A percentile compares a stretch with the other conserved stretches of the same genome.
These are phyloP conservation scores for Labeo catla DNA, from an alignment of 2,113 vertebrate species.

Conservation along the genomic window DNA sequence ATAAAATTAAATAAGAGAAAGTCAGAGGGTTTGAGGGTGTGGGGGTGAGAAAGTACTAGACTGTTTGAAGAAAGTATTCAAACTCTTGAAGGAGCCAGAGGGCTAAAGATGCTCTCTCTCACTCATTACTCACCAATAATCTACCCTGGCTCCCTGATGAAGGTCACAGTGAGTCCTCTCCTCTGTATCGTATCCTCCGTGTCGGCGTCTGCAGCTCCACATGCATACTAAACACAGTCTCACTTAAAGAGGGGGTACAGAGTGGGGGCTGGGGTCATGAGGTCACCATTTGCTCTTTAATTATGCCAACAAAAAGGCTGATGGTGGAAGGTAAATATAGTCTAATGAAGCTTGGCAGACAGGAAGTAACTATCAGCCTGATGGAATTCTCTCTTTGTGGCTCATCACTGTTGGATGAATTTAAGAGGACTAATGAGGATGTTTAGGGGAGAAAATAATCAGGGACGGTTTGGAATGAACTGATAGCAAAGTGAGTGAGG, in stretches of 20 bases:
- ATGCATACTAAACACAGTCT: conserved; percentile 54
- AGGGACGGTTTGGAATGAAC: background rate
- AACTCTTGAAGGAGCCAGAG: conserved; percentile 9
- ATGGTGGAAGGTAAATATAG: conserved; percentile 50
- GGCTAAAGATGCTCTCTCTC: conserved; percentile 39
- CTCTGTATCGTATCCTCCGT: conserved; percentile 45
- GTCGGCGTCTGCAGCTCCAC: background rate
- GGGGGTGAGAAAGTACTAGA: background rate
- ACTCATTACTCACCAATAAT: conserved; percentile 58
- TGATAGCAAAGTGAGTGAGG: background rate
- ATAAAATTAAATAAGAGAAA: background rate
- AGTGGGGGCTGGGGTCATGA: conserved; percentile 16
- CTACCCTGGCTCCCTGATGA: conserved; percentile 51
- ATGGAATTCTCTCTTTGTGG: conserved; percentile 21
- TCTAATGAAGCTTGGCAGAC: conserved; percentile 49
- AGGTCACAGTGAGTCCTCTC: conserved; percentile 54
- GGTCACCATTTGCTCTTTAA: conserved; percentile 54
- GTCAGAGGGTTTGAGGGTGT: background rate
- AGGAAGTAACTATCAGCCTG: conserved; percentile 14
- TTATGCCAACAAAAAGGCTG: conserved; percentile 46
- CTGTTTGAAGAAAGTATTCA: background rate
- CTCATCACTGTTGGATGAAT: conserved; percentile 20
- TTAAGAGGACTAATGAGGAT: conserved; percentile 26
- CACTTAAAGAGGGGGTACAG: conserved; percentile 14
- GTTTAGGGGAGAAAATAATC: conserved; percentile 24